Evolutionary conservation across 2,113 vertebrate species (phyloP), one percentile per base, ranked within the genome.

Genomic region (Pelecanus crispus): DNA sequence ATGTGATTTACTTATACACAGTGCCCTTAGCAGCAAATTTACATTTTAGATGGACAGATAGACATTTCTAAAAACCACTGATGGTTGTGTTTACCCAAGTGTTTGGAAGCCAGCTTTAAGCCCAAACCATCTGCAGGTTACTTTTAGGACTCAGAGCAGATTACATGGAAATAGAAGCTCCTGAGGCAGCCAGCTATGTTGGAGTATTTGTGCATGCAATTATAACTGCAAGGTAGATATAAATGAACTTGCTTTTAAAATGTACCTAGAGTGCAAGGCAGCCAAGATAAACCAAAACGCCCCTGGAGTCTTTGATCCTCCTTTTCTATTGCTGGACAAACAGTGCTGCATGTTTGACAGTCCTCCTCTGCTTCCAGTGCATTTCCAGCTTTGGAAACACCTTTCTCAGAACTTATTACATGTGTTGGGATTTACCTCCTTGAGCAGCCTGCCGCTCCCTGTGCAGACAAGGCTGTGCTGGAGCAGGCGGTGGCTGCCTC

Each of bases 41-140:
- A 45, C 70, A 84, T 91, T 92, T 95, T 50, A 95, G n/a, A 88
- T 81, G 32, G 80, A 67, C 86, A 88, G 79, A 83, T 2, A 86
- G n/a, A 70, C 29, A 24, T 75, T 71, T 81, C 47, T 61, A 78
- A 28, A 68, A 95, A 56, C 25, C 31, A 72, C 25, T n/a, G 10
- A 11, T 45, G 8, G 25, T 42, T 71, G 24, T 36, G 36, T 79
- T 67, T 84, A 38, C 15, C 68, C 29, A 29, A 47, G 42, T 32
- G 56, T 74, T 81, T 78, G 34, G 55, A 84, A 75, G 61, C 12
- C 59, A 84, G 6, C 18, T 75, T 22, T 52, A 40, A 91, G 52
- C 38, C n/a, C 28, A 52, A 89, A 65, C 15, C 58, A 45, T 53
- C 56, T 72, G 44, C 31, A 65, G 17, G 22, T 26, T 79, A 34